Evolutionary conservation across 1,140 invertebrate species (phyloP).

Genomic region (Brachionus plicatilis): DNA sequence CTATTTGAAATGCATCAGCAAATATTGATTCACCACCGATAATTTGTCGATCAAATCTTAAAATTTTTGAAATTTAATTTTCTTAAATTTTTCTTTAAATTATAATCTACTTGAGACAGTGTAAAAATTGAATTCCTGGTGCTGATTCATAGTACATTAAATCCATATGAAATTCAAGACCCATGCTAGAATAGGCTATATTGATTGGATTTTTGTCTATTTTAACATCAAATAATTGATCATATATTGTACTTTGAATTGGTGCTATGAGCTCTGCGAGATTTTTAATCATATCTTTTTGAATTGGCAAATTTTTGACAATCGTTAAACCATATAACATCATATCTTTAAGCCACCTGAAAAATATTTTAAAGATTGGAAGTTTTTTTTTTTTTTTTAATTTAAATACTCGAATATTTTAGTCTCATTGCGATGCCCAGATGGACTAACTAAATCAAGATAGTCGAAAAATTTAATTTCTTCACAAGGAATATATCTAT

Average conservation of each 20-base stretch:
- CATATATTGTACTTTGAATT: constrained; percentile 33
- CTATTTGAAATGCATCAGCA: constrained; percentile 48
- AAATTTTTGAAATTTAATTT: not conserved
- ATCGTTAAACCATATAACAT: not conserved
- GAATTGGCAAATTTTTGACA: not conserved
- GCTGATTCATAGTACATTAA: constrained; percentile 52
- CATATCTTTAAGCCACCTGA: not conserved
- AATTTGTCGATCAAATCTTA: constrained; percentile 49
- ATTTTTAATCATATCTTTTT: not conserved
- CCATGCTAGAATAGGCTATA: constrained; percentile 48
- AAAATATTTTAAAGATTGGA: not conserved
- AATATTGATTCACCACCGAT: constrained; percentile 48
- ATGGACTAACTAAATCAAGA: not conserved
- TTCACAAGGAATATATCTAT: not conserved
- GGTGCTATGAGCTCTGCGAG: constrained; percentile 13
- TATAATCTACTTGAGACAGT: constrained; percentile 47
- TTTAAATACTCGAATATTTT: not conserved
- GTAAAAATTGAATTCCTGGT: constrained; percentile 51
- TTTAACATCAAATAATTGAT: constrained; percentile 44
- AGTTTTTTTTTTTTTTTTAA: not conserved
- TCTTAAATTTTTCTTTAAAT: not conserved
- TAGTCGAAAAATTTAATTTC: not conserved
- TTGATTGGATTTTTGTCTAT: constrained; percentile 47
- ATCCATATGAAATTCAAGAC: constrained; percentile 50
- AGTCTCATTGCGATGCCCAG: not conserved